Conservation (phyloP, 2,797 vertebrate species). For the Cuniculus paca region DNA sequence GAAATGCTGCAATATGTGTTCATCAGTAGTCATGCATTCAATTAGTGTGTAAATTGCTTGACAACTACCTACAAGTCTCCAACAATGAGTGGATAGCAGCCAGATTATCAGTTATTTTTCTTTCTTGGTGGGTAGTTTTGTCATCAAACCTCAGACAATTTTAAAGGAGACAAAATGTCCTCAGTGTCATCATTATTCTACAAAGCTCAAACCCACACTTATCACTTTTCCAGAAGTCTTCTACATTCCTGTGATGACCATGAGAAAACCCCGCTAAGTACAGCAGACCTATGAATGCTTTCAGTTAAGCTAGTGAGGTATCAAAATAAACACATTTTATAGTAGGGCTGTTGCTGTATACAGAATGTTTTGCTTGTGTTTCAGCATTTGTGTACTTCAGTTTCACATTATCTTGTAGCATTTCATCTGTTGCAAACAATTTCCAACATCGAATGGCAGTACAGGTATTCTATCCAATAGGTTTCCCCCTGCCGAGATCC, state of each 20-base stretch:
- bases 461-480: background rate
- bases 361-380: background rate
- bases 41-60: background rate
- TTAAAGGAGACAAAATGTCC: background rate
- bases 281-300: background rate
- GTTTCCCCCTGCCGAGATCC: background rate
- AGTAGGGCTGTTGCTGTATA: background rate
- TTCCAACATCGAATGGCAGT: background rate
- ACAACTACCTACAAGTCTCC: background rate
- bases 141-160: background rate
- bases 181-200: background rate
- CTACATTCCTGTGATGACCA: background rate
- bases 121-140: background rate
- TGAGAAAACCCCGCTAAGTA: background rate
- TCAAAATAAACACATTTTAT: background rate
- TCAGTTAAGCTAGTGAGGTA: background rate
- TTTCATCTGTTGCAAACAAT: background rate
- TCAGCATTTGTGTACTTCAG: background rate
- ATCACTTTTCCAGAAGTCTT: background rate
- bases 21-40: background rate
- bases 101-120: background rate
- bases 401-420: background rate
- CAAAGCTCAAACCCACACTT: background rate
- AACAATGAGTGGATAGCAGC: background rate
- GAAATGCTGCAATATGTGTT: background rate